Percentiles rank a stretch among this genome's conserved stretches.
Conservation (phyloP, 2,888 invertebrate species). For the Volucella inflata region DNA sequence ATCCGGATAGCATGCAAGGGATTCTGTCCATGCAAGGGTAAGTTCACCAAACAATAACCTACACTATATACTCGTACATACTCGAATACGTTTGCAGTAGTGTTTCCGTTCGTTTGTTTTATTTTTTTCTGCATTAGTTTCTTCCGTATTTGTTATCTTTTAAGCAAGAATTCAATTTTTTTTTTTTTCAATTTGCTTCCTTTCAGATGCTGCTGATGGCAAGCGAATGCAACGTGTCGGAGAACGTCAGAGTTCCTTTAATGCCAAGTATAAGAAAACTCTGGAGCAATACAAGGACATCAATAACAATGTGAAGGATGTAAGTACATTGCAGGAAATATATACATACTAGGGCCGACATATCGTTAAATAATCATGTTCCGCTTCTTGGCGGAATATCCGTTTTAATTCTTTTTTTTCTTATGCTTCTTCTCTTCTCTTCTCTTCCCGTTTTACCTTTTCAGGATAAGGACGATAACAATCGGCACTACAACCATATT, state of each 20-base stretch:
- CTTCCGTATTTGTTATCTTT: constrained; percentile 8
- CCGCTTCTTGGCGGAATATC: constrained; percentile 20
- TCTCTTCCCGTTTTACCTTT: constrained; percentile 44
- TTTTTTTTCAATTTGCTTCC: constrained; percentile 23
- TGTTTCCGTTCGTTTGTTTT: constrained; percentile 18
- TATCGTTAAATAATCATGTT: constrained; percentile 52
- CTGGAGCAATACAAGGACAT: constrained; percentile 84
- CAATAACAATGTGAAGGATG: constrained; percentile 82
- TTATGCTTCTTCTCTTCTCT: too few species aligned
- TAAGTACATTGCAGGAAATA: constrained; percentile 78
- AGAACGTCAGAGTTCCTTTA: constrained; percentile 86
- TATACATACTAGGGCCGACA: not conserved
- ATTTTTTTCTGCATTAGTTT: constrained; percentile 1
- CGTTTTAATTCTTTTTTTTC: constrained; percentile 14
- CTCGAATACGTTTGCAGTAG: too few species aligned
- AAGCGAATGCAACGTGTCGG: constrained; percentile 86
- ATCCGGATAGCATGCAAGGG: constrained; percentile 92
- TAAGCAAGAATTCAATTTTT: constrained; percentile 68
- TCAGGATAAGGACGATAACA: constrained; percentile 83
- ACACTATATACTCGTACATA: not conserved
- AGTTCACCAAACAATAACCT: constrained; percentile 74
- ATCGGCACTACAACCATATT: constrained; percentile 84
- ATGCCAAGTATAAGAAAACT: constrained; percentile 88
- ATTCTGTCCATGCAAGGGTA: constrained; percentile 94
- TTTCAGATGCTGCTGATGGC: constrained; percentile 83